Evolutionary conservation across 2,888 invertebrate genomes (phyloP).

Genomic region (Gari tellinella): DNA sequence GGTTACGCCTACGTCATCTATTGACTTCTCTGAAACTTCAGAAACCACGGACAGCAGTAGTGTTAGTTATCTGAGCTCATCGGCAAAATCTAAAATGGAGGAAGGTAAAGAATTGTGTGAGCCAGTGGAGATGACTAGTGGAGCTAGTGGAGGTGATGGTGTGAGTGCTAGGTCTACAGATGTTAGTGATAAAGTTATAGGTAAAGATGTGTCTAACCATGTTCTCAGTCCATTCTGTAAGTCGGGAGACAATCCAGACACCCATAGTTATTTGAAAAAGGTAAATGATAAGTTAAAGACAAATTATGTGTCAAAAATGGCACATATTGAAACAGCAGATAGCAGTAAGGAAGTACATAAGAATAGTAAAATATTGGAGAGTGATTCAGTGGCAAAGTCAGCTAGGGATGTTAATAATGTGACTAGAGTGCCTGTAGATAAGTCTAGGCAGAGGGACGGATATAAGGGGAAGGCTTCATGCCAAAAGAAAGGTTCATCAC

Average conservation of each 20-base stretch:
- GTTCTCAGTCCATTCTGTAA: neutral
- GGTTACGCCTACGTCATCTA: no score
- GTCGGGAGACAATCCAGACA: neutral
- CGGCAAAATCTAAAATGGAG: no score
- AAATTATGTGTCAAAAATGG: conserved; percentile 15
- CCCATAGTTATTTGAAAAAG: conserved; percentile 5
- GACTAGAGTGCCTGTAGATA: no score
- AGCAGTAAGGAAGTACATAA: neutral
- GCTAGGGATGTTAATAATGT: neutral
- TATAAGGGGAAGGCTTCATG: no score
- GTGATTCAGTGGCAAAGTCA: neutral
- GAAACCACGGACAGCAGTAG: no score
- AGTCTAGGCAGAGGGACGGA: no score
- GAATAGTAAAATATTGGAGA: neutral
- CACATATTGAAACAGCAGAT: conserved; percentile 5
- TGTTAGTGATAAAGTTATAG: neutral
- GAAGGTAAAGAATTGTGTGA: neutral
- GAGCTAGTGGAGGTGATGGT: neutral
- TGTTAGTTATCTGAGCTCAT: no score
- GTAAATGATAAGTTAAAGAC: conserved; percentile 5
- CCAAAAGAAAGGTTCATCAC: no score
- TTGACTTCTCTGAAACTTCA: no score
- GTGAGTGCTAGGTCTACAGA: neutral
- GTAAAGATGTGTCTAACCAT: no score
- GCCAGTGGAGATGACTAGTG: no score